Conservation (phyloP, 2,797 vertebrate species). For the Chanos chanos region DNA sequence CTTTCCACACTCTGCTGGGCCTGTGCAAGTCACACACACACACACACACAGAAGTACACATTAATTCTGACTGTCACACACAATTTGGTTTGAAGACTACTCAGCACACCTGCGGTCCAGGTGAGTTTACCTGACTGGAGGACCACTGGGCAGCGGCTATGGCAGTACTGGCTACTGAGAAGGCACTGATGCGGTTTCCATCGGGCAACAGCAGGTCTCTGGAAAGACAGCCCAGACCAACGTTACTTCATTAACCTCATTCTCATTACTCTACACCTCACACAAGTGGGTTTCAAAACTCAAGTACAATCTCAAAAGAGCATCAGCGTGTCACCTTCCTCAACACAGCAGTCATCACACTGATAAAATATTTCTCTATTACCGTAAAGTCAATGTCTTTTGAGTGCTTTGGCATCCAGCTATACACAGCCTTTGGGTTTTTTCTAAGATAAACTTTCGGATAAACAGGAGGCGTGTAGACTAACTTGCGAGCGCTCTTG, state of each 20-base stretch:
- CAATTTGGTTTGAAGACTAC: background rate
- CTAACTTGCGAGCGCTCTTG: constrained; percentile 98
- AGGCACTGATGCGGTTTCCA: constrained; percentile 93
- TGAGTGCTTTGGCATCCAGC: too few relatives aligned
- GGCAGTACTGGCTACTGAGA: constrained; percentile 96
- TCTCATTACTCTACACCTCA: too few relatives aligned
- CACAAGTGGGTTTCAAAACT: too few relatives aligned
- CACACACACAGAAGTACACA: background rate
- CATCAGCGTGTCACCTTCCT: too few relatives aligned
- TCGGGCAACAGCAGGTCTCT: constrained; percentile 94
- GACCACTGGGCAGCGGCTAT: constrained; percentile 99
- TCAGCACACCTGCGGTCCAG: background rate
- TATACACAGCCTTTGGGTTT: background rate
- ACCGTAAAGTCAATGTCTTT: too few relatives aligned
- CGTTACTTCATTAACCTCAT: too few relatives aligned
- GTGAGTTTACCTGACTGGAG: constrained; percentile 83
- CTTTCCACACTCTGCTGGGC: constrained; percentile 83
- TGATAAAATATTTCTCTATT: too few relatives aligned
- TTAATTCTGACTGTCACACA: too few relatives aligned
- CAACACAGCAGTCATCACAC: too few relatives aligned
- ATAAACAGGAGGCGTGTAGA: constrained; percentile 22
- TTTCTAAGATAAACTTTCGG: background rate
- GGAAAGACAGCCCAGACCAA: too few relatives aligned
- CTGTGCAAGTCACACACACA: constrained; percentile 54
- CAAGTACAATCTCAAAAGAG: background rate